Conservation (phyloP, 2,797 vertebrate genomes). For the Sternotherus odoratus region DNA sequence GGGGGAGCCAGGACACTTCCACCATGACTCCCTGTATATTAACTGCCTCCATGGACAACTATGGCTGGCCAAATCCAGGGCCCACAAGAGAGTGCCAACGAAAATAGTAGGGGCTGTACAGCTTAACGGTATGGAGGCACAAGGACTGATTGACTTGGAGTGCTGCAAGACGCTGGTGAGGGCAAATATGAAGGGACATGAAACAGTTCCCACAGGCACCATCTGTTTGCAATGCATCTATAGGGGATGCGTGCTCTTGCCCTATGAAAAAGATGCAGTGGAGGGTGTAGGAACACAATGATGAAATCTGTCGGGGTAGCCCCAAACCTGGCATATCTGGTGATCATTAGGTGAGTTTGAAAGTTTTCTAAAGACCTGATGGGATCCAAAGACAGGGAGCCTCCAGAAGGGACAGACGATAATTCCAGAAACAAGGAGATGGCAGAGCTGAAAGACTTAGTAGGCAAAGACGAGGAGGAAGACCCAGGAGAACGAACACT, state of each 20-base stretch:
- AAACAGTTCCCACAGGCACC: neutral
- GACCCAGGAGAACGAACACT: neutral
- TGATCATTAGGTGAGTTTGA: neutral
- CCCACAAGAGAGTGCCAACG: neutral
- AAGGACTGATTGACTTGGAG: neutral
- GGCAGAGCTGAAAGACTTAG: neutral
- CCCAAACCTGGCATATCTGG: neutral
- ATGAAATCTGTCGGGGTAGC: neutral
- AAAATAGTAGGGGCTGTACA: neutral
- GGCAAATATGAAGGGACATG: neutral
- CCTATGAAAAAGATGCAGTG: neutral
- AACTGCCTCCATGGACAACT: neutral
- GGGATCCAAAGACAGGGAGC: neutral
- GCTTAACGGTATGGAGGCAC: neutral
- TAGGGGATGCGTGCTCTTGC: neutral
- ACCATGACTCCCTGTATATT: neutral
- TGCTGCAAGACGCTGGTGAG: neutral
- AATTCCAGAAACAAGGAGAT: neutral
- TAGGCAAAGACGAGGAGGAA: neutral
- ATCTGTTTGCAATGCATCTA: neutral
- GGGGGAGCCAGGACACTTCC: neutral
- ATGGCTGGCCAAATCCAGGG: neutral
- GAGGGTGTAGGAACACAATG: neutral
- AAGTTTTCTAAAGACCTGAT: neutral
- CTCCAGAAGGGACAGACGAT: neutral